These are phyloP conservation scores for Leucopsar rothschildi DNA, from an alignment of 2,113 vertebrate genomes.

Conservation along the genomic window DNA sequence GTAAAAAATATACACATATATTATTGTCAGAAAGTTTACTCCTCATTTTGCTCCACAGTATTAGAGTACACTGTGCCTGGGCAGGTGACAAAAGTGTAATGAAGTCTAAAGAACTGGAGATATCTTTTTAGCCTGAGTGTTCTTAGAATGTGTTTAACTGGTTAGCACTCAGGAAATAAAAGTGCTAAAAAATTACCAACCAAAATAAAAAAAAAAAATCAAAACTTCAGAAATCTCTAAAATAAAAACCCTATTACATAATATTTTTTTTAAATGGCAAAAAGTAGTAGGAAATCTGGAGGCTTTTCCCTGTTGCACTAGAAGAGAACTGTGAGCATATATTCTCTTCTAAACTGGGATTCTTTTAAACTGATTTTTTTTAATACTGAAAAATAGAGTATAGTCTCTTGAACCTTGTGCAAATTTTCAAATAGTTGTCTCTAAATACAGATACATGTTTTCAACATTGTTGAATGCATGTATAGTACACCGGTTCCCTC, in stretches of 20 bases:
- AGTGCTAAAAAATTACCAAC: not conserved
- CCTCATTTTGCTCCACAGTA: not conserved
- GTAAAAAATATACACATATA: not conserved
- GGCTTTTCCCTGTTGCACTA: not conserved
- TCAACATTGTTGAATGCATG: not conserved
- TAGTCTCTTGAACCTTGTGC: not conserved
- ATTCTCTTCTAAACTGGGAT: not conserved
- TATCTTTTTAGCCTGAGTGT: constrained; percentile 29
- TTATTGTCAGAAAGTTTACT: not conserved
- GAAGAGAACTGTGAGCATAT: not conserved
- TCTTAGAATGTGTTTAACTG: constrained; percentile 7
- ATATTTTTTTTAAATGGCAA: constrained; percentile 3
- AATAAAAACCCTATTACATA: not conserved
- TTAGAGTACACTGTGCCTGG: not conserved
- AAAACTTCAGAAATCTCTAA: not conserved
- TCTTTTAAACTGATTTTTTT: not conserved
- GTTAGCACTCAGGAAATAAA: not conserved
- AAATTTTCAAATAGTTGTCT: not conserved
- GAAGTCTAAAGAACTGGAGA: not conserved
- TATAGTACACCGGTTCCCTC: not conserved
- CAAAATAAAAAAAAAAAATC: not conserved
- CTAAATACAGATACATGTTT: not conserved
- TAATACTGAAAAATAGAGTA: not conserved
- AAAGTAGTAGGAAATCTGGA: not conserved
- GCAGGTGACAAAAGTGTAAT: not conserved